A percentile compares a stretch with the other conserved stretches of the same genome.
Evolutionary conservation across 2,888 invertebrate species (phyloP).

Genomic region (Spicauda simplicius): DNA sequence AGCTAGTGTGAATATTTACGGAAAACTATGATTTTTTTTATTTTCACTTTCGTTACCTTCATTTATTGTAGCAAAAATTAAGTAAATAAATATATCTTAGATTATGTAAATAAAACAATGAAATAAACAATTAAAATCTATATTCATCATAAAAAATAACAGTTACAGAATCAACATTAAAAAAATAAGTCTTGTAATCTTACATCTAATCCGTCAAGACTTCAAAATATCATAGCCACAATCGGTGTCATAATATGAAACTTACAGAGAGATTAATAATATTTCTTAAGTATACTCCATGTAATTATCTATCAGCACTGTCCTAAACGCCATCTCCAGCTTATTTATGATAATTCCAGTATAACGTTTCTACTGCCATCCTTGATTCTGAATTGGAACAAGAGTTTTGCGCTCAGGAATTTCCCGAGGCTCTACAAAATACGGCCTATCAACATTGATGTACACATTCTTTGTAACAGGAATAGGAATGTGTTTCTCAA

Average conservation of each 20-base stretch:
- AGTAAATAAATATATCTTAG: no score
- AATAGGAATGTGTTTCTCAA: constrained; percentile 49
- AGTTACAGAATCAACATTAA: neutral
- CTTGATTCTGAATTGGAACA: constrained; percentile 56
- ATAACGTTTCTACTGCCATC: constrained; percentile 58
- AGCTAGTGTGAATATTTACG: no score
- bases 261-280: no score
- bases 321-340: no score
- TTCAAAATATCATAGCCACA: no score
- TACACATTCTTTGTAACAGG: constrained; percentile 53
- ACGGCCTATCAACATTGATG: constrained; percentile 55
- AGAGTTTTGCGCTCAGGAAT: constrained; percentile 50
- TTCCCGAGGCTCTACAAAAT: constrained; percentile 51
- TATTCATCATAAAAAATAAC: neutral
- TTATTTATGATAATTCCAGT: no score
- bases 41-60: no score
- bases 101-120: neutral
- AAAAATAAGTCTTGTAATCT: constrained; percentile 17
- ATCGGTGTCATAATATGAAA: no score
- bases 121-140: neutral
- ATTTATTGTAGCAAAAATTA: no score
- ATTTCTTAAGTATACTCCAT: no score
- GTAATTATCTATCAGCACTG: no score
- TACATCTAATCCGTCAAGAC: neutral
- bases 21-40: no score